phyloP scores from a whole-genome alignment of 2,113 vertebrate genomes.

The Megaceryle maxima region DNA sequence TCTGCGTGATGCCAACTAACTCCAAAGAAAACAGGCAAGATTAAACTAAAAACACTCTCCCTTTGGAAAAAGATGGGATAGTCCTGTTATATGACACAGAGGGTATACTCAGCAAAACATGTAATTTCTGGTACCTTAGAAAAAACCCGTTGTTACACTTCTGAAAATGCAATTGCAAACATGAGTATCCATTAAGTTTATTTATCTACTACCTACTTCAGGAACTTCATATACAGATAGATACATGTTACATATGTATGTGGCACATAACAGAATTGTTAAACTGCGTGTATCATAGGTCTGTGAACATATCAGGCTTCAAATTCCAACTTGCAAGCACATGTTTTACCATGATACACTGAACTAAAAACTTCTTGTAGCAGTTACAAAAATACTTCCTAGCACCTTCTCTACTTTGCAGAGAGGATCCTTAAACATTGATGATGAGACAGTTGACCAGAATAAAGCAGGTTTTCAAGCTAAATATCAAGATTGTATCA shows the following conservation, averaged over 20 bases:
- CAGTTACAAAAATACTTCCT: not conserved
- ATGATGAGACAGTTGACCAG: not conserved
- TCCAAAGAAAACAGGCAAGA: not conserved
- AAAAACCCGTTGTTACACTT: not conserved
- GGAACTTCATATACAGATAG: not conserved
- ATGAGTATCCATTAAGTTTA: not conserved
- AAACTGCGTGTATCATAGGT: not conserved
- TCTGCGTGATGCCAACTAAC: not conserved
- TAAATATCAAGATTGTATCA: not conserved
- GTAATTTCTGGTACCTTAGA: not conserved
- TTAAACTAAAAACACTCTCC: not conserved
- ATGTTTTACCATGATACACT: fast-evolving
- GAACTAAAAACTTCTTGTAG: not conserved
- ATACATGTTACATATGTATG: not conserved
- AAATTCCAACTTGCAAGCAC: not conserved
- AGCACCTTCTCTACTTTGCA: not conserved
- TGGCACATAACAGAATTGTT: fast-evolving
- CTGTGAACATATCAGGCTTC: not conserved
- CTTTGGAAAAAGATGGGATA: not conserved
- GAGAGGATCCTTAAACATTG: not conserved
- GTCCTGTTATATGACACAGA: not conserved
- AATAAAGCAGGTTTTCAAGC: not conserved
- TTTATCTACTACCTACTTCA: not conserved
- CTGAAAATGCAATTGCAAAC: not conserved
- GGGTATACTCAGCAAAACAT: not conserved